Evolutionary conservation across 2,113 vertebrate species (phyloP), one percentile per base, ranked within the genome.

Genomic region (Lethenteron camtschaticum): DNA sequence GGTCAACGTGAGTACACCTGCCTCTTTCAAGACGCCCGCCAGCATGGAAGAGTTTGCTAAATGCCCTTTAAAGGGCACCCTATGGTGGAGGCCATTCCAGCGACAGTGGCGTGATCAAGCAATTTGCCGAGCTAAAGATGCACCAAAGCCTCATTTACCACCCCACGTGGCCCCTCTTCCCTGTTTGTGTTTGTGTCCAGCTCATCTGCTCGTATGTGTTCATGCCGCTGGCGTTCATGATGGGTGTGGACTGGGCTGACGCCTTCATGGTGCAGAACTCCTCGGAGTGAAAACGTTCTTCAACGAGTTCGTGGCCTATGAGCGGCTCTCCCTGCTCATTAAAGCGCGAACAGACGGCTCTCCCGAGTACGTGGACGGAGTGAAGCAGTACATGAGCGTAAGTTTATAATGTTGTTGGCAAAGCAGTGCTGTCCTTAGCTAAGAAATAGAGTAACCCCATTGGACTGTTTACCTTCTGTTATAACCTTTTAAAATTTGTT

Each of bases 201-300:
- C 73, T 85, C 41, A 81, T 90, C 72, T 90, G 86, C 72, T 85
- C 87, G 10, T 86, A 90, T 55, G 8, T 84, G 72, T 88, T 94
- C 76, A 88, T 89, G 86, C 87, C 87, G 9, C 75, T 90, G 58
- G 81, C 87, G 16, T 90, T 89, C 75, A 81, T 89, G 81, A 89
- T 94, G 87, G 88, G 88, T 2, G 79, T 92, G 58, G 83, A 88
- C 74, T 88, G 83, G 85, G 82, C 90, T 74, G 89, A 94, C 75
- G 85, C 84, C 72, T 90, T 88, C 72, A 77, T 85, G 57, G 83
- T 92, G 87, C 80, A 57, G 83, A 83, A 75, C 83, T 94, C 69
- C 78, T 90, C 68, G 87, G 86, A 8, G 79, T 82, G 66, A 94
- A 89, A 80, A 89, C 85, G 12, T 87, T 94, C 76, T 83, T 92